phyloP scores from a whole-genome alignment of 2,113 vertebrate genomes.

The Falco punctatus region DNA sequence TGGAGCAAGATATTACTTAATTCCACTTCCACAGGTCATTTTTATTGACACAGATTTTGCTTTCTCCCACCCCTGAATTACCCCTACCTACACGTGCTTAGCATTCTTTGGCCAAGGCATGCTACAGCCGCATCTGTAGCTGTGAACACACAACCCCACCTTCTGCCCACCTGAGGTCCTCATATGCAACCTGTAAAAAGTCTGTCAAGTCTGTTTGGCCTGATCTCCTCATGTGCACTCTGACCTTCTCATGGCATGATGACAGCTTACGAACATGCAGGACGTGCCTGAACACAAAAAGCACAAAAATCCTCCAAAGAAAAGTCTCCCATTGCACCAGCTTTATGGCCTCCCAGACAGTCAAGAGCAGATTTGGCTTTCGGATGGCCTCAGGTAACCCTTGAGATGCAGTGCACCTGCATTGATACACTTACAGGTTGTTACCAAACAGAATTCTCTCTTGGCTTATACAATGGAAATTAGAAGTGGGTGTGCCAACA shows the following conservation, averaged over 20 bases:
- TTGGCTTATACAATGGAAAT: constrained; percentile 33
- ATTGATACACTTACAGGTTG: constrained; percentile 2
- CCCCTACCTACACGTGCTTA: background rate
- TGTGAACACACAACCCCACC: background rate
- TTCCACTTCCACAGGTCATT: background rate
- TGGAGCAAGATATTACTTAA: background rate
- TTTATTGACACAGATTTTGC: background rate
- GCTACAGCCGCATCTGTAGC: background rate
- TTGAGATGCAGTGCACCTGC: constrained; percentile 12
- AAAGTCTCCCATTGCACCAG: background rate
- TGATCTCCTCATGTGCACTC: background rate
- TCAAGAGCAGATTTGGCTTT: background rate
- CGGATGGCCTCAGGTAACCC: constrained; percentile 1
- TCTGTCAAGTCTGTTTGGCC: background rate
- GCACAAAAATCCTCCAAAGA: background rate
- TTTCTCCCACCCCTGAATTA: background rate
- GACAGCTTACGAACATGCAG: accelerated
- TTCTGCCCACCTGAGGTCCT: background rate
- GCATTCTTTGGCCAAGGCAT: background rate
- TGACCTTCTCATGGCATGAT: background rate
- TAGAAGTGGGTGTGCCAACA: constrained; percentile 27
- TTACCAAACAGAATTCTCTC: constrained; percentile 1
- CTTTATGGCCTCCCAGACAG: background rate
- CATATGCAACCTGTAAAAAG: background rate
- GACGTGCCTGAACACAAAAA: background rate